These are phyloP conservation scores for Eristalinus aeneus DNA, from an alignment of 2,888 invertebrate species.

Conservation along the genomic window DNA sequence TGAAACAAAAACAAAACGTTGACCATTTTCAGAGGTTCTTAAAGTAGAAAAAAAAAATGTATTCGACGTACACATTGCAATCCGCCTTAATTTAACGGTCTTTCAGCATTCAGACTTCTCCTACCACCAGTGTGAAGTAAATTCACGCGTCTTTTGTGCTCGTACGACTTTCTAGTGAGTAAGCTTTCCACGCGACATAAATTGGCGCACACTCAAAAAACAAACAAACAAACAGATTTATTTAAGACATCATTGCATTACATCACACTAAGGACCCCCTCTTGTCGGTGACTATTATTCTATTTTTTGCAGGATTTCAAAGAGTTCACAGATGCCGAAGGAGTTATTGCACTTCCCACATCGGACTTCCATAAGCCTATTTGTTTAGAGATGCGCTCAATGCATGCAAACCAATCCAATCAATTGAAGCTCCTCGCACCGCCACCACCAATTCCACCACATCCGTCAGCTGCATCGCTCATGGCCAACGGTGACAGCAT, in stretches of 20 bases:
- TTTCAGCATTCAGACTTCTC: no score
- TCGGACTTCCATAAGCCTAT: conserved; percentile 92
- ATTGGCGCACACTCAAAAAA: conserved; percentile 3
- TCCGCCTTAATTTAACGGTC: no score
- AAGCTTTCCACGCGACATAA: background rate
- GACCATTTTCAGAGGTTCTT: no score
- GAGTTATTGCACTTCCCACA: conserved; percentile 91
- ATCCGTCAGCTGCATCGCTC: conserved; percentile 64
- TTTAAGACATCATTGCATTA: background rate
- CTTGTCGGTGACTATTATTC: background rate
- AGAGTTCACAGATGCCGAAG: conserved; percentile 95
- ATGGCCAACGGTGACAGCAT: conserved; percentile 65
- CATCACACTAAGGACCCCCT: conserved; percentile 29
- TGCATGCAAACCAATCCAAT: conserved; percentile 77
- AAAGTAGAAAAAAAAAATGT: no score
- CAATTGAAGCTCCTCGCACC: conserved; percentile 75
- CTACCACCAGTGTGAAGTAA: background rate
- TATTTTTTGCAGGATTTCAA: conserved; percentile 88
- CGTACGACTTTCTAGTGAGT: background rate
- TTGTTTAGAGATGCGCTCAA: conserved; percentile 89
- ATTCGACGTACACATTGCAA: no score
- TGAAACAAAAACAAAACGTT: no score
- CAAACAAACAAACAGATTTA: background rate
- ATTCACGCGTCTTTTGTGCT: background rate
- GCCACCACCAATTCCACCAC: conserved; percentile 70